phyloP scores from a whole-genome alignment of 1,140 invertebrate species.

The Procambarus clarkii region DNA sequence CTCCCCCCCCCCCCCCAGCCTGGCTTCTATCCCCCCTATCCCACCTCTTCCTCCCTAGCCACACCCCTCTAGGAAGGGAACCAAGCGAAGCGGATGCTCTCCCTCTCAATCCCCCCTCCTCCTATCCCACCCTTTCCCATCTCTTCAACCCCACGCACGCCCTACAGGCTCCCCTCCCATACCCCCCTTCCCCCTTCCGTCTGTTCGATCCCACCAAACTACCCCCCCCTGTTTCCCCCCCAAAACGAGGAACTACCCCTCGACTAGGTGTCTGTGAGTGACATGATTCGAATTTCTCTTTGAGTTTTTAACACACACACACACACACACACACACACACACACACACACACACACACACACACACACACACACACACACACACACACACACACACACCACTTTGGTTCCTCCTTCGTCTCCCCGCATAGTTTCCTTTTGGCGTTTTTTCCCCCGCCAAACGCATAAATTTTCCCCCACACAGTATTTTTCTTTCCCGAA shows the following conservation, averaged over 20 bases:
- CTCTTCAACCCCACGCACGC: not conserved
- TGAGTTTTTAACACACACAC: too few relatives aligned
- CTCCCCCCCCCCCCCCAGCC: too few relatives aligned
- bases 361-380: too few relatives aligned
- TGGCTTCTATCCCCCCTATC: too few relatives aligned
- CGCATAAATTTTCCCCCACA: not conserved
- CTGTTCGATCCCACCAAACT: too few relatives aligned
- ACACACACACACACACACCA: constrained; percentile 33
- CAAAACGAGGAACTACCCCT: not conserved
- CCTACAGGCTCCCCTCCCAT: not conserved
- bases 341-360: too few relatives aligned
- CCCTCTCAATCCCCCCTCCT: too few relatives aligned
- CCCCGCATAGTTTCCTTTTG: not conserved
- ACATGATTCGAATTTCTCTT: constrained; percentile 26
- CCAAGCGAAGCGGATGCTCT: too few relatives aligned
- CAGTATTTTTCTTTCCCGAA: not conserved
- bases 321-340: too few relatives aligned
- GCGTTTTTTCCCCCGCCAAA: not conserved
- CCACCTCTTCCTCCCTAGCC: too few relatives aligned
- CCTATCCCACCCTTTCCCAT: not conserved
- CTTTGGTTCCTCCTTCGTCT: constrained; percentile 14
- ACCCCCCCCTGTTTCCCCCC: not conserved
- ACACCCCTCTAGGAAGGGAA: too few relatives aligned
- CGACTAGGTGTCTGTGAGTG: constrained; percentile 25
- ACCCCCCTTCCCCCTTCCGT: not conserved